Evolutionary conservation across 2,797 vertebrate species (phyloP).

Genomic region (Hydrolagus colliei): DNA sequence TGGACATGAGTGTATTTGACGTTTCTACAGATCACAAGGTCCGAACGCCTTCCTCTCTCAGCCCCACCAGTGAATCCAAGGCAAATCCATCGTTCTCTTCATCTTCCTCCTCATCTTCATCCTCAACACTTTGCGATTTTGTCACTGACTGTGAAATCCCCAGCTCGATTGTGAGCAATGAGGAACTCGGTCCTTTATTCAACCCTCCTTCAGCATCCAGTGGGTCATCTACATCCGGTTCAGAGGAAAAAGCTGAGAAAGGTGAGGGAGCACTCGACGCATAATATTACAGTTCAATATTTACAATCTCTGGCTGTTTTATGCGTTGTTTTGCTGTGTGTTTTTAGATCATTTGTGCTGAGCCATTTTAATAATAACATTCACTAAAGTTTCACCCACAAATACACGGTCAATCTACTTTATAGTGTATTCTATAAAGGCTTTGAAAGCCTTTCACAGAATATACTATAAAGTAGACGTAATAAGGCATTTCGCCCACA

Average conservation of each 20-base stretch:
- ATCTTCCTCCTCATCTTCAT: constrained; percentile 63
- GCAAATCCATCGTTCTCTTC: constrained; percentile 83
- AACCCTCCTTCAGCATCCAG: constrained; percentile 81
- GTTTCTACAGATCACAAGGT: constrained; percentile 10
- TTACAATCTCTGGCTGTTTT: background rate
- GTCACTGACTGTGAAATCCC: constrained; percentile 90
- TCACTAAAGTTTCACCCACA: too few relatives aligned
- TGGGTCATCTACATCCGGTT: constrained; percentile 76
- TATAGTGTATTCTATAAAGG: too few relatives aligned
- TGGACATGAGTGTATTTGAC: background rate
- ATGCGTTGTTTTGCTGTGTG: background rate
- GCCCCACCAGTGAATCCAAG: constrained; percentile 82
- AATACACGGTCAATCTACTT: too few relatives aligned
- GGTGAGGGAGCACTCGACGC: constrained; percentile 52
- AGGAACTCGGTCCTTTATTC: constrained; percentile 78
- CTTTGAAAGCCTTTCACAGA: too few relatives aligned
- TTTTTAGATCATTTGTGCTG: background rate
- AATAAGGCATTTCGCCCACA: too few relatives aligned
- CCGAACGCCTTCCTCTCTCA: constrained; percentile 36
- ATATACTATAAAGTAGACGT: too few relatives aligned
- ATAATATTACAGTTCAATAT: background rate
- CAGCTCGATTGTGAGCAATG: constrained; percentile 72
- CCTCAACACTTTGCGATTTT: constrained; percentile 83
- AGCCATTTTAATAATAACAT: background rate
- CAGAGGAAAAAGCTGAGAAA: constrained; percentile 90